Evolutionary conservation across 2,113 vertebrate species (phyloP), one percentile per base, ranked within the genome.

Genomic region (Anolis carolinensis): DNA sequence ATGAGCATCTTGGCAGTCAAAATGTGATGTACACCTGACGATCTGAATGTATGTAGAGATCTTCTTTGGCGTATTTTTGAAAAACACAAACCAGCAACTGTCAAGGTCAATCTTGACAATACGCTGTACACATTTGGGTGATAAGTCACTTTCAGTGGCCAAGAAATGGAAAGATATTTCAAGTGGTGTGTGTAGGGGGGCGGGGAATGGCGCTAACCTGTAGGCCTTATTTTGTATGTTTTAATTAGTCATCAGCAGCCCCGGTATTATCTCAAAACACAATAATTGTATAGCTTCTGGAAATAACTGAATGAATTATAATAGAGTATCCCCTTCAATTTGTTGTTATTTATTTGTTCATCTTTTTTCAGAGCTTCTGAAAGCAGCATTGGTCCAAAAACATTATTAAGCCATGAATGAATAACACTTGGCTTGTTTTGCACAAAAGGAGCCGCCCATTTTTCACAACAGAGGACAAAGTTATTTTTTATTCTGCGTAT

Each of bases 71-170:
- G 68, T 6, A 0, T 0, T 83, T 76, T 72, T 82, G 36, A 44
- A 52, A 87, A 85, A 59, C 18, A 79, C 81, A 90, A 74, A 50
- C 36, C 83, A 89, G 32, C 72, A 86, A 62, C 32, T 86, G 87
- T 83, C 0, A 7, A 81, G 82, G 73, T 81, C 88, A 78, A 39
- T 81, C 55, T 90, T 0, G 0, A 82, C 82, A 68, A 55, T 55
- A 80, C 48, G 20, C 5, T n/a, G 71, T 55, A 68, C 52, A 79
- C 11, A 10, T 30, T 79, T 30, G 0, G 0, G 67, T 82, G 75
- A 86, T n/a, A 77, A 2, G 59, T 59, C 0, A 0, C 7, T 82
- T 79, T 13, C 52, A 50, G 72, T 82, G 77, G 78, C 81, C 87
- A 48, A 30, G 16, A 23, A 63, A 63, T 11, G 36, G n/a, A 75